Base-by-base conservation (phyloP, 2,113 vertebrate species). In the Aphyosemion australe region DNA sequence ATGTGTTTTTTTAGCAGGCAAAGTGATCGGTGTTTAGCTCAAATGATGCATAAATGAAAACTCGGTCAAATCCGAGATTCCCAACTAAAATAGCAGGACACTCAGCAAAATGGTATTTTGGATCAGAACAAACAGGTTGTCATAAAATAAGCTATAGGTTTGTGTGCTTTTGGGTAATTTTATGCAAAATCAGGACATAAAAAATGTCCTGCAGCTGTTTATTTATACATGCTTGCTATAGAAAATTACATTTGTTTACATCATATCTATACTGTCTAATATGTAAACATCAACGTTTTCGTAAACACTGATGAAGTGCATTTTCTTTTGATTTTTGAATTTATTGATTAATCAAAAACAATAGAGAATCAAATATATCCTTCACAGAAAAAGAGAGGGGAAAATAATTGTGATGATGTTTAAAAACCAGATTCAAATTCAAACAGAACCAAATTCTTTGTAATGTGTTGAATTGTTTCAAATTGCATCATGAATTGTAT, bases 71-170 rank as follows among this genome's bases (percentile, higher is more conserved):
- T 52, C 19, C 31, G 14, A 11, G 20, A 13, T 19, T 14, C 37
- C 12, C 12, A 50, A 21, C 31, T n/a, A 34, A 26, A 46, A 20
- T 14, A 45, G 16, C 52, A 65, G 60, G 47, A 78, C 34, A 56
- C 53, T 16, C 13, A 12, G 20, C 58, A 49, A 43, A 51, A 79
- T 67, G 73, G 45, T 46, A 74, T 46, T 26, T 65, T n/a, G 15
- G 47, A 54, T 61, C 62, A 21, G 57, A 32, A 69, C 56, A 79
- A 82, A 65, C 45, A 61, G 59, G 58, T 59, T 86, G 82, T 86
- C 83, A 79, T 59, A 81, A 16, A 65, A 69, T 85, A 74, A 78
- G 34, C 64, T 20, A 19, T 46, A 58, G n/a, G 62, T 51, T 80
- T 5, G 3, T 75, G 64, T 41, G 56, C 79, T 59, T 26, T 26